Conservation (phyloP, 2,113 vertebrate genomes). For the Gallinago media region DNA sequence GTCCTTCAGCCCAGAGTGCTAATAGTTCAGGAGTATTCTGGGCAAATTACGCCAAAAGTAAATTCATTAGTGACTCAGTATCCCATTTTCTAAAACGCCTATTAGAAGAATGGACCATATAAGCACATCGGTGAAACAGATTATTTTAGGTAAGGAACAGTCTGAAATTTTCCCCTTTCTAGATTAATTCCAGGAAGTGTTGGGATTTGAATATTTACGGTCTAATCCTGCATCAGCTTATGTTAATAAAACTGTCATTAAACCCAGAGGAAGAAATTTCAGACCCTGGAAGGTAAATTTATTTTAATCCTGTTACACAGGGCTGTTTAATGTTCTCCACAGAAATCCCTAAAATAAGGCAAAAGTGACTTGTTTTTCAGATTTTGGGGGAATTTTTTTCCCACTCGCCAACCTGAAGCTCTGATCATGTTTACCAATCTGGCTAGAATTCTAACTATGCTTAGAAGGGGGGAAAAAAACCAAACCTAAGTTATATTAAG, state of each 20-base stretch:
- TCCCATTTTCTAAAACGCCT: not conserved
- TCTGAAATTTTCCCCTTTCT: constrained; percentile 8
- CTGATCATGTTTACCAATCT: not conserved
- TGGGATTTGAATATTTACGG: constrained; percentile 42
- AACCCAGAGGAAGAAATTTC: constrained; percentile 8
- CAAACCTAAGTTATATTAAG: not conserved
- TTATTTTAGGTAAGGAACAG: constrained; percentile 4
- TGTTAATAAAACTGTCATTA: constrained; percentile 59
- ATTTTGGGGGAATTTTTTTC: not conserved
- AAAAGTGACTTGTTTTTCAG: not conserved
- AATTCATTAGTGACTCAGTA: not conserved
- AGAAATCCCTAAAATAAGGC: constrained; percentile 13
- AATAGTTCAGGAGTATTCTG: constrained; percentile 33
- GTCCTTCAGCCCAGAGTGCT: constrained; percentile 31
- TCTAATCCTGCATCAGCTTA: constrained; percentile 57
- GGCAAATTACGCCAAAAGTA: not conserved
- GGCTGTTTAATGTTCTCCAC: constrained; percentile 17
- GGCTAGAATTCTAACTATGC: not conserved
- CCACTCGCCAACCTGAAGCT: not conserved
- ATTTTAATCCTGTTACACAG: constrained; percentile 56
- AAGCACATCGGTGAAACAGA: not conserved
- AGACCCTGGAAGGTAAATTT: constrained; percentile 38
- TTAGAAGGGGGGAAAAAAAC: not conserved
- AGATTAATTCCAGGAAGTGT: constrained; percentile 43
- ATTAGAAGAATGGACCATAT: not conserved